Conservation (phyloP, 2,888 invertebrate species). For the Drosophila formosana region DNA sequence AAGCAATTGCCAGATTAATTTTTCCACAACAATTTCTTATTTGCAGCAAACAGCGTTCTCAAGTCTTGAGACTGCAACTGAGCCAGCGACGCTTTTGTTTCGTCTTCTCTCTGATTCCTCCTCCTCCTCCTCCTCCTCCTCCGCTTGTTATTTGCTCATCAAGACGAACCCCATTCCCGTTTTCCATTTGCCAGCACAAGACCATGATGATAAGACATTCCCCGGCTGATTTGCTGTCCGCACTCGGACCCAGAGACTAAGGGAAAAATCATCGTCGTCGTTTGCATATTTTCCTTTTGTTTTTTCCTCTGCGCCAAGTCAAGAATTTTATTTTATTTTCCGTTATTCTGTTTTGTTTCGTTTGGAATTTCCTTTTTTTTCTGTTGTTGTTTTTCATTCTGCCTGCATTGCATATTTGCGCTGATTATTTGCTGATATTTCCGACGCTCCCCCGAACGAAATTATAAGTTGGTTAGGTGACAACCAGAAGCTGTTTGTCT, state of each 20-base stretch:
- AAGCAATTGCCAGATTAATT: conserved; percentile 52
- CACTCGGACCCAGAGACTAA: conserved; percentile 11
- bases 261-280: conserved; percentile 13
- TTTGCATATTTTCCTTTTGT: conserved; percentile 67
- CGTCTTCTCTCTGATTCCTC: background rate
- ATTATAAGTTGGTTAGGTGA: conserved; percentile 28
- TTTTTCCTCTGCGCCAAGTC: conserved; percentile 45
- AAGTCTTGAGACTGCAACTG: conserved; percentile 24
- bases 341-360: conserved; percentile 24
- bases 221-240: conserved; percentile 49
- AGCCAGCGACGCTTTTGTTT: conserved; percentile 25
- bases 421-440: conserved; percentile 48
- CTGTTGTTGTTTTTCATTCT: background rate
- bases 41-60: conserved; percentile 28
- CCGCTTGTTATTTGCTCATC: conserved; percentile 40
- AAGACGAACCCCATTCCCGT: conserved; percentile 15
- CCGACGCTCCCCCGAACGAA: conserved; percentile 1
- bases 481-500: conserved; percentile 25
- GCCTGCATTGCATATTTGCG: conserved; percentile 41
- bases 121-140: background rate
- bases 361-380: background rate
- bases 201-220: conserved; percentile 44
- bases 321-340: conserved; percentile 50
- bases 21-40: conserved; percentile 49
- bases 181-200: background rate